Conservation (phyloP, 1,140 invertebrate genomes). For the Drosophila sproati region DNA sequence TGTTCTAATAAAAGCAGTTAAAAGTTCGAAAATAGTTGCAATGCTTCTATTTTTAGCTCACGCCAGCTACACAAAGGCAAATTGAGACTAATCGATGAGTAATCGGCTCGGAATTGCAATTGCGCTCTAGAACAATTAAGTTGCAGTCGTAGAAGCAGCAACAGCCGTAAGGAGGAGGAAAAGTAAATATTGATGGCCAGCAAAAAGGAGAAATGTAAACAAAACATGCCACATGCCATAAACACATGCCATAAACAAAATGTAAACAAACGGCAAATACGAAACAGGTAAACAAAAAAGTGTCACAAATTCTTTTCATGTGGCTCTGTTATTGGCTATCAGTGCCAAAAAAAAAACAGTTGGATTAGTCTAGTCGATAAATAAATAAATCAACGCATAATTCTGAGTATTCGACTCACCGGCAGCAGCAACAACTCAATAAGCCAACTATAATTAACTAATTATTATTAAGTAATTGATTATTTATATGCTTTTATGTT, state of each 20-base stretch:
- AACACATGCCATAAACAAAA: background rate
- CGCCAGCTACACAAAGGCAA: background rate
- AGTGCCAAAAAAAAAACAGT: constrained; percentile 24
- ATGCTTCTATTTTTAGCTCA: constrained; percentile 8
- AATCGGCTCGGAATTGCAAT: constrained; percentile 26
- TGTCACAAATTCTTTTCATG: constrained; percentile 43
- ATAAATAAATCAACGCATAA: too few relatives aligned
- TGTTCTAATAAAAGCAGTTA: constrained; percentile 38
- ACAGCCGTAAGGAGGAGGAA: background rate
- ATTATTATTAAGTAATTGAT: too few relatives aligned
- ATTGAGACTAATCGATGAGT: constrained; percentile 20
- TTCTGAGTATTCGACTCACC: too few relatives aligned
- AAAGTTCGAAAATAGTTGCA: constrained; percentile 19
- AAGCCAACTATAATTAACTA: too few relatives aligned
- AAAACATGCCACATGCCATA: background rate
- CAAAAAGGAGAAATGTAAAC: constrained; percentile 36
- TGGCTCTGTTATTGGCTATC: constrained; percentile 47
- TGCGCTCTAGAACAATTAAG: constrained; percentile 37
- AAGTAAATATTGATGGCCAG: constrained; percentile 36
- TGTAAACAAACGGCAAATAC: constrained; percentile 39
- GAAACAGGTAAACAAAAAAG: constrained; percentile 56
- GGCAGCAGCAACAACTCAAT: too few relatives aligned
- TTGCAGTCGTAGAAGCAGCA: constrained; percentile 1
- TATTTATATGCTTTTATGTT: too few relatives aligned
- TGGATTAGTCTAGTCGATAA: too few relatives aligned